Evolutionary conservation across 1,140 invertebrate genomes (phyloP), one percentile per base, ranked within the genome.

Genomic region (Magallana gigas): DNA sequence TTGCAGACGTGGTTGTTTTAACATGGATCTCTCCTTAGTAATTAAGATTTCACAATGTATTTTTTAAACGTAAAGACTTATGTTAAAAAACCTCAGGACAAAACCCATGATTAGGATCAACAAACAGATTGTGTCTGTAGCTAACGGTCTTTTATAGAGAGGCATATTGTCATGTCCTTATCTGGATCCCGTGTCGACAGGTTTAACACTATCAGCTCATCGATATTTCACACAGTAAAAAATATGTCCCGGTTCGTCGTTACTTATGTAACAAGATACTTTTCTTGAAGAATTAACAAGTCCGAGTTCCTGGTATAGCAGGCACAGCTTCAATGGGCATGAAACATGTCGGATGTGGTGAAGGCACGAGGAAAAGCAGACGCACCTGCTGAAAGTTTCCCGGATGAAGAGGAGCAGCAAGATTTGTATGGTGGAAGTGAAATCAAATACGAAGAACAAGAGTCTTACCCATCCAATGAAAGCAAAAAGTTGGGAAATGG

Each of bases 191-290:
- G 9, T 76, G 68, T 76, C 29, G 68, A 76, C 7, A 76, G 29
- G 36, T 76, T 12, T 29, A 5, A 76, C 36, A 29, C 36, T 76
- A 76, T 76, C 68, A 76, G 23, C 14, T 9, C 23, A 76, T 76
- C 68, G 5, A 12, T 29, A 9, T 76, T 9, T 76, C 8, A 48
- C 18, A 76, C 14, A 29, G 36, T 29, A 29, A 8, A 29, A 76
- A 76, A 68, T 29, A 76, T 76, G 68, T 12, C 68, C 23, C 9
- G 29, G 68, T 76, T 29, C 68, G 68, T 76, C 68, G 36, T 29
- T 76, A 36, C 68, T 76, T 76, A 76, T 29, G 68, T 29, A 76
- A 76, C 23, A 11, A 76, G 23, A 76, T 76, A 76, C 68, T 76
- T 76, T 18, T 76, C 7, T 29, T 11, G 23, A 76, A 29, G 11